phyloP scores from a whole-genome alignment of 2,113 vertebrate species.

The Charadrius vociferus region DNA sequence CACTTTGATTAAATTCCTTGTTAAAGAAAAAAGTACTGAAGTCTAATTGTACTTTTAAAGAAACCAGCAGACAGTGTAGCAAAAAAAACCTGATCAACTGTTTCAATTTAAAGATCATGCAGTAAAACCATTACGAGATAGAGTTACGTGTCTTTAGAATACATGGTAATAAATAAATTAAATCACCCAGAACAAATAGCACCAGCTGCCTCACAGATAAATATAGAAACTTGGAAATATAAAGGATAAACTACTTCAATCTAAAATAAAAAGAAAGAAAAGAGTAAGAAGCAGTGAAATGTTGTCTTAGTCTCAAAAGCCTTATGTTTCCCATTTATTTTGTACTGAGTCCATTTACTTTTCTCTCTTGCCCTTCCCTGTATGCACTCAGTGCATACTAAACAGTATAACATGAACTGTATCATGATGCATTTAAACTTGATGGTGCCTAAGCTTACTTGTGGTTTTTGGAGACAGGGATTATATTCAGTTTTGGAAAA shows the following conservation, averaged over 20 bases:
- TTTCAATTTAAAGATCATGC: constrained; percentile 37
- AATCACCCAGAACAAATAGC: constrained; percentile 56
- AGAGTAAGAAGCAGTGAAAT: constrained; percentile 30
- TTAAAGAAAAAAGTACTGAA: background rate
- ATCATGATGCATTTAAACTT: background rate
- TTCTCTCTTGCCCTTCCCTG: background rate
- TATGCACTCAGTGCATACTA: background rate
- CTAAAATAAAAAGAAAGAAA: constrained; percentile 37
- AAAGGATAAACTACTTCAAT: constrained; percentile 28
- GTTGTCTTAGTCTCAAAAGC: constrained; percentile 34
- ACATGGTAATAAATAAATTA: constrained; percentile 61
- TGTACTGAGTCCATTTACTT: constrained; percentile 18
- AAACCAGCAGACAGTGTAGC: background rate
- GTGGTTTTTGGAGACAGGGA: background rate
- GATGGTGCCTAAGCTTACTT: background rate
- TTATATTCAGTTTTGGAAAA: background rate
- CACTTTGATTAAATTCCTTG: background rate
- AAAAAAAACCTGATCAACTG: constrained; percentile 18
- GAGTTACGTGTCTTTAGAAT: constrained; percentile 45
- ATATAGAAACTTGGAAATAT: constrained; percentile 43
- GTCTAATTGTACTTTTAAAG: constrained; percentile 11
- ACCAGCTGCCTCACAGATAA: constrained; percentile 28
- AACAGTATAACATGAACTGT: background rate
- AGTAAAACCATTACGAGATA: constrained; percentile 40
- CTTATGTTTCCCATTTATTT: constrained; percentile 48